Evolutionary conservation across 2,888 invertebrate species (phyloP), one percentile per base, ranked within the genome.

Genomic region (Dusona sp.): DNA sequence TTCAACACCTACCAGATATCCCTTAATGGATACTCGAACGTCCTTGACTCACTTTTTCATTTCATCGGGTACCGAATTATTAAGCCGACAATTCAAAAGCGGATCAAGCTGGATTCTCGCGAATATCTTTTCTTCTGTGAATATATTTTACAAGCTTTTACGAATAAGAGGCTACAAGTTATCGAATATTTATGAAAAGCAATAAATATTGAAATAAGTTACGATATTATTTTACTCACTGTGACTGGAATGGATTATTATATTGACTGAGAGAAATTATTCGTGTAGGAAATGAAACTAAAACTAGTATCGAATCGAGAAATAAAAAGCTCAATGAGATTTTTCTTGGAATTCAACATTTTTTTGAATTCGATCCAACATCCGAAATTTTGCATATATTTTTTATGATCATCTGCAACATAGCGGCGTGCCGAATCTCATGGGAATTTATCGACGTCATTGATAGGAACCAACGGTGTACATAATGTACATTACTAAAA

Each of bases 31-130:
- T 70, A 42, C 70, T 36, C 65, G 78, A 74, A 73, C 73, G 57
- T 72, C 85, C 81, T 78, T 85, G 85, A 73, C 85, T 85, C 29
- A 78, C 72, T 80, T 78, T 85, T 68, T 48, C 73, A 22, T 61
- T 57, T 64, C 38, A 54, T 9, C 65, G n/a, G n/a, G 72, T 19
- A 42, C 9, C 33, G 48, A 67, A 72, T 85, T 67, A 73, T 77
- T 65, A 65, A 80, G 25, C 42, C 36, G 25, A n/a, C 61, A 33
- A 65, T 45, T 57, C 8, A 16, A 6, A 68, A 68, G 19, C 16
- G 22, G 22, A 78, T 16, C 36, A 16, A 61, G 25, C 29, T 11
- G 61, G 61, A 61, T 29, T 61, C 25, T 29, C 61, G 29, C 25
- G 29, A 61, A 61, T 29, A 61, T 61, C 61, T 61, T 29, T 61